These are phyloP conservation scores for Hoplodrina ambigua DNA, from an alignment of 2,888 invertebrate species.

Conservation along the genomic window DNA sequence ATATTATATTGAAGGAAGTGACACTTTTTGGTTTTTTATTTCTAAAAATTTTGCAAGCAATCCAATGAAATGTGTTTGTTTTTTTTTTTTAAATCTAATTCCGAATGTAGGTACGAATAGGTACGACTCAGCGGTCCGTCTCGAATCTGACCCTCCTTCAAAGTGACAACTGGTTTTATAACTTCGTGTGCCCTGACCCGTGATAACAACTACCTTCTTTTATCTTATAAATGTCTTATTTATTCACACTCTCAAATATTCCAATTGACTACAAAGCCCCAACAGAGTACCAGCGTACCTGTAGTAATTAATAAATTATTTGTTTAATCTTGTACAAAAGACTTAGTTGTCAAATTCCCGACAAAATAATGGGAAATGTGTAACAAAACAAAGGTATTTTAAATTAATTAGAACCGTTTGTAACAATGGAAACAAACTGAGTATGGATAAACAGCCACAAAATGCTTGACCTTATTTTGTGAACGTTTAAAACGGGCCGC, in stretches of 20 bases:
- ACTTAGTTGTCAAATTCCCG: slow-evolving; percentile 25
- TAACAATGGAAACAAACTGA: slow-evolving; percentile 38
- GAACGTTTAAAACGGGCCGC: slow-evolving; percentile 35
- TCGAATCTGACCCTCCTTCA: slow-evolving; percentile 15
- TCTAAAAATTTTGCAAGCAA: no score
- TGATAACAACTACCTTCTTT: slow-evolving; percentile 17
- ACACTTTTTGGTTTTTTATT: no score
- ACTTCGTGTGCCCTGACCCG: slow-evolving; percentile 16
- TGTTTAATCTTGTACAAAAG: slow-evolving; percentile 37
- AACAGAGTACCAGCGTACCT: not conserved
- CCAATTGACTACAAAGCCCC: slow-evolving; percentile 4
- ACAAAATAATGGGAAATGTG: slow-evolving; percentile 30
- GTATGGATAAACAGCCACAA: slow-evolving; percentile 52
- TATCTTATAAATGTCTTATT: slow-evolving; percentile 22
- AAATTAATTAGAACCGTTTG: slow-evolving; percentile 49
- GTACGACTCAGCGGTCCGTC: slow-evolving; percentile 2
- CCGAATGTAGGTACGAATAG: not conserved
- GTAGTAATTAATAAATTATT: slow-evolving; percentile 29
- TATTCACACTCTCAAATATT: slow-evolving; percentile 19
- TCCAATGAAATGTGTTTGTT: no score
- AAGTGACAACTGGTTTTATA: slow-evolving; percentile 23
- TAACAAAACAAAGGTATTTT: slow-evolving; percentile 34
- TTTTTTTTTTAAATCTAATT: not conserved
- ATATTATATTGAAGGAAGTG: not conserved
- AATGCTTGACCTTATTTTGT: slow-evolving; percentile 59